These are phyloP conservation scores for Hippocampus guttulatus DNA, from an alignment of 2,113 vertebrate species.

Conservation along the genomic window DNA sequence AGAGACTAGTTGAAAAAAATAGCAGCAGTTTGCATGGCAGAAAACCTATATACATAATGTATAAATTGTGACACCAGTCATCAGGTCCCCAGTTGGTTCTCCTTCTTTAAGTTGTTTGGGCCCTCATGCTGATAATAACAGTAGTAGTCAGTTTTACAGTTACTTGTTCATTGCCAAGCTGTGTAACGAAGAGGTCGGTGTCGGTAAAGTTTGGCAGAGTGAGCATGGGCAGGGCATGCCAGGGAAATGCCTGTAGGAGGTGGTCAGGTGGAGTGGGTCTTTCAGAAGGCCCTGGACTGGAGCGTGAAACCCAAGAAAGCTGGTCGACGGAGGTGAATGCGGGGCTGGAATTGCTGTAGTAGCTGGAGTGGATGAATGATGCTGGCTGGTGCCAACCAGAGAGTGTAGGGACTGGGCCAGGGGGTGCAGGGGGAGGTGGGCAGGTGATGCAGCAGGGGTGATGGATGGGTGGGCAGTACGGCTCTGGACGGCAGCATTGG, in stretches of 20 bases:
- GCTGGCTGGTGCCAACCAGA: conserved; percentile 55
- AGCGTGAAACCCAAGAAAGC: conserved; percentile 68
- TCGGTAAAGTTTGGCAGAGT: conserved; percentile 72
- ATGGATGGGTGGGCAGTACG: conserved; percentile 46
- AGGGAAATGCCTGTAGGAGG: conserved; percentile 72
- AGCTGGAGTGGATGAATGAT: conserved; percentile 35
- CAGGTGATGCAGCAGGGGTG: conserved; percentile 28
- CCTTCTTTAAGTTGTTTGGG: conserved; percentile 11
- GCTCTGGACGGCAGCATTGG: conserved; percentile 51
- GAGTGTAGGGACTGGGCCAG: conserved; percentile 72
- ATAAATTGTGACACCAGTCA: conserved; percentile 36
- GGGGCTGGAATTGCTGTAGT: conserved; percentile 33
- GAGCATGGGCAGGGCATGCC: conserved; percentile 76
- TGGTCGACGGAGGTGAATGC: conserved; percentile 62
- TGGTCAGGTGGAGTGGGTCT: conserved; percentile 66
- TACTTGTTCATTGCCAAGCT: conserved; percentile 71
- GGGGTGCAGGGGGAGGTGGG: conserved; percentile 67
- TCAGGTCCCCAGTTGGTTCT: conserved; percentile 21
- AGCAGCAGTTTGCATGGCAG: conserved; percentile 57
- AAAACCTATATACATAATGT: conserved; percentile 57
- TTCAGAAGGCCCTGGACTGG: conserved; percentile 66
- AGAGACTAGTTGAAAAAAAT: conserved; percentile 49
- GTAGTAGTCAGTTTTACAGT: conserved; percentile 17
- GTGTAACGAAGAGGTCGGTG: conserved; percentile 65
- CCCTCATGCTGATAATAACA: conserved; percentile 11